Conservation (phyloP, 2,888 invertebrate genomes). For the Trissolcus brochymenae region DNA sequence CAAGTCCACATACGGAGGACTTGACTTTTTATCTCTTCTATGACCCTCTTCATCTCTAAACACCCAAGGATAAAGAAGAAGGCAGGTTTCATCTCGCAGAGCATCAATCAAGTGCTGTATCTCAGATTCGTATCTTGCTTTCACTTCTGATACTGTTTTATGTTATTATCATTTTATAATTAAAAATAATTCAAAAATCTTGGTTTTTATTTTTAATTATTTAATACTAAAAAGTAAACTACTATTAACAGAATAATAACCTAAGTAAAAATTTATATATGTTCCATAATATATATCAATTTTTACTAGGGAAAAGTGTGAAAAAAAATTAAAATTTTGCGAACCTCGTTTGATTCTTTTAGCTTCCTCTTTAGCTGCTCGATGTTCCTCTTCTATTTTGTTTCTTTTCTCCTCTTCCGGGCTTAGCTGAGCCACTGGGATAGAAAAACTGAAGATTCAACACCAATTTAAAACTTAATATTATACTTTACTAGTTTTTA, state of each 20-base stretch:
- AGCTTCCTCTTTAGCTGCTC: conserved; percentile 68
- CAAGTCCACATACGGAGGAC: conserved; percentile 71
- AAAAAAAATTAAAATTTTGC: neutral
- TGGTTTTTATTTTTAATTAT: no score
- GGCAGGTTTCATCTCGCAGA: conserved; percentile 67
- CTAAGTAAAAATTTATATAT: no score
- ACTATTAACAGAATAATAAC: no score
- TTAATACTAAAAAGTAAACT: no score
- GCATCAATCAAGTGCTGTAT: conserved; percentile 67
- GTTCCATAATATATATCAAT: no score
- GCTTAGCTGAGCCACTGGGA: conserved; percentile 75
- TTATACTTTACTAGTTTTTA: neutral
- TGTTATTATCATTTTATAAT: no score
- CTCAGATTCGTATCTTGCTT: conserved; percentile 70
- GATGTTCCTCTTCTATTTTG: conserved; percentile 66
- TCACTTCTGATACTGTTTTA: conserved; percentile 66
- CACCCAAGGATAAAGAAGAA: conserved; percentile 72
- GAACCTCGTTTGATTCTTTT: conserved; percentile 70
- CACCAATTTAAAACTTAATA: neutral
- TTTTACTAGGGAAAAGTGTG: no score
- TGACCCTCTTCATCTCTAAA: conserved; percentile 74
- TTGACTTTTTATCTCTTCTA: conserved; percentile 69
- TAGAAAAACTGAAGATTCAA: conserved; percentile 62
- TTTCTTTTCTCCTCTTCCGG: conserved; percentile 77
- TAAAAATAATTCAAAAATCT: no score